phyloP scores from a whole-genome alignment of 1,140 invertebrate genomes.

The Rhopalosiphum padi region DNA sequence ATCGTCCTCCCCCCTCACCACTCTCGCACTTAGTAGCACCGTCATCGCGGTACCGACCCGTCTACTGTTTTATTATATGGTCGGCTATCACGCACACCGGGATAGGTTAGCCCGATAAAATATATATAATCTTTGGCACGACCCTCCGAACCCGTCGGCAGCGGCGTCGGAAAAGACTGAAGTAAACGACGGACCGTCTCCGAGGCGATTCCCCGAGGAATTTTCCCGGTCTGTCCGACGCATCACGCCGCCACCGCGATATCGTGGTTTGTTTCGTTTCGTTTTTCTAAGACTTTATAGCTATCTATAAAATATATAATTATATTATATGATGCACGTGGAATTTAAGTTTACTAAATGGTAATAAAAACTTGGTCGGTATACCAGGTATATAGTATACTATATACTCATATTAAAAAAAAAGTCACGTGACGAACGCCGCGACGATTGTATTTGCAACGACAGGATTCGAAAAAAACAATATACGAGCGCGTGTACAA shows the following conservation, averaged over 20 bases:
- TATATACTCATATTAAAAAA: too few species aligned
- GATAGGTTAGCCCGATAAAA: background rate
- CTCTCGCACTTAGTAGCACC: background rate
- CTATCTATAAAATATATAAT: background rate
- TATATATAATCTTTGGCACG: background rate
- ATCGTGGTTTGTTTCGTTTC: background rate
- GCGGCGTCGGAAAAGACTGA: background rate
- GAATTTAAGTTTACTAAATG: background rate
- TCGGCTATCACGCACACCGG: background rate
- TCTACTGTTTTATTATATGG: conserved; percentile 24
- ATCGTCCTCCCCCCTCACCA: background rate
- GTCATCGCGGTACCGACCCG: background rate
- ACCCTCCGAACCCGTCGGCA: background rate
- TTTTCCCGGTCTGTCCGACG: background rate
- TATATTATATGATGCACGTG: background rate
- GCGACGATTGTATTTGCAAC: background rate
- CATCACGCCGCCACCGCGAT: background rate
- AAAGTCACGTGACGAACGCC: too few species aligned
- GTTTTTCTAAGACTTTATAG: background rate
- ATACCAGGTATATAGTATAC: background rate
- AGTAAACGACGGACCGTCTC: background rate
- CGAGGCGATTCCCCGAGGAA: background rate
- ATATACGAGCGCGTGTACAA: too few species aligned
- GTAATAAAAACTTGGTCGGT: background rate
- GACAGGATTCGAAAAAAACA: background rate